Evolutionary conservation across 2,888 invertebrate genomes (phyloP).

Genomic region (Ornithoptera alexandrae): DNA sequence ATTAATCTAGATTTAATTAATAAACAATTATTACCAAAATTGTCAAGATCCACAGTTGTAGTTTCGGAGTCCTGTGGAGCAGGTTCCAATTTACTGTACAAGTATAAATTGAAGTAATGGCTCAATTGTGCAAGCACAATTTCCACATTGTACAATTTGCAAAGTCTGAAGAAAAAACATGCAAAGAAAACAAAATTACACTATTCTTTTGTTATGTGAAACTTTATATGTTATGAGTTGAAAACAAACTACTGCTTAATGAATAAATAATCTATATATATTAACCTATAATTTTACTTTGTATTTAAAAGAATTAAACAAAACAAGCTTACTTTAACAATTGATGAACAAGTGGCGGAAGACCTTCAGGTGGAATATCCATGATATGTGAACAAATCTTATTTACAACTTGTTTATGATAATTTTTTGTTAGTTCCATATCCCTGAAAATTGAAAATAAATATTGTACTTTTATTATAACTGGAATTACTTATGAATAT

Average conservation of each 20-base stretch:
- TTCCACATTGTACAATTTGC: conserved; percentile 61
- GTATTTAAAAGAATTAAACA: not conserved
- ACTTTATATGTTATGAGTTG: too few relatives aligned
- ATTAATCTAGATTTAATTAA: not conserved
- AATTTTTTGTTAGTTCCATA: conserved; percentile 70
- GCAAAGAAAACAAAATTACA: not conserved
- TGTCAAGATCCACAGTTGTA: conserved; percentile 70
- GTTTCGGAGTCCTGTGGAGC: conserved; percentile 69
- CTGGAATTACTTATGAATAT: too few relatives aligned
- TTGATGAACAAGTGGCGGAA: conserved; percentile 85
- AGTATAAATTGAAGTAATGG: conserved; percentile 62
- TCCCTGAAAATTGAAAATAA: conserved; percentile 64
- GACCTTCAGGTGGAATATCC: conserved; percentile 79
- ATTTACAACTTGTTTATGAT: conserved; percentile 81
- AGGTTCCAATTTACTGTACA: conserved; percentile 65
- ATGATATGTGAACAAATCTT: conserved; percentile 81
- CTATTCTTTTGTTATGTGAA: too few relatives aligned
- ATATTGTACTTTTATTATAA: too few relatives aligned
- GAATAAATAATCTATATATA: too few relatives aligned
- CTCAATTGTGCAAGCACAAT: conserved; percentile 63
- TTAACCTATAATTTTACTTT: too few relatives aligned
- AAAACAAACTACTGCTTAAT: too few relatives aligned
- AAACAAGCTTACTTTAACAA: conserved; percentile 71
- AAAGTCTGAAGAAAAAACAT: conserved; percentile 53
- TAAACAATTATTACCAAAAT: conserved; percentile 54